Percentiles rank a stretch among this genome's conserved stretches.
These are phyloP conservation scores for Xenopus laevis DNA, from an alignment of 2,113 vertebrate species.

Conservation along the genomic window DNA sequence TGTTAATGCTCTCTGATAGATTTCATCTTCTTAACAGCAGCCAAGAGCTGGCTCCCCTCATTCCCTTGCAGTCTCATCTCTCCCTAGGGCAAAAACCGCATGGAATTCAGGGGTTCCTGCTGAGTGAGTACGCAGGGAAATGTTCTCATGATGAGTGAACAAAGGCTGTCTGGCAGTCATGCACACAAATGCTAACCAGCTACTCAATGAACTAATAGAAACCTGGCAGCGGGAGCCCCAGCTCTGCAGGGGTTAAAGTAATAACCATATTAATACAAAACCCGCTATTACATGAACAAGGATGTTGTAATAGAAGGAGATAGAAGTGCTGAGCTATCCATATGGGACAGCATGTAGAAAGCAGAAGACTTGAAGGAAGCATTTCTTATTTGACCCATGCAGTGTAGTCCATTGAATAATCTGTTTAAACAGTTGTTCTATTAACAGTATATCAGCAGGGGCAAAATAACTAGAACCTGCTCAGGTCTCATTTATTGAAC, in stretches of 20 bases:
- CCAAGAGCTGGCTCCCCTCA: conserved; percentile 28
- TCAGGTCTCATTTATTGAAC: too few species aligned
- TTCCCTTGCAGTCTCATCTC: conserved; percentile 25
- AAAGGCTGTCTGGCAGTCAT: conserved; percentile 30
- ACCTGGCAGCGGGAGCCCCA: background rate
- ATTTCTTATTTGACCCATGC: too few species aligned
- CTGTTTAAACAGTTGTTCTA: too few species aligned
- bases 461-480: too few species aligned
- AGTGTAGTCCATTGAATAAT: too few species aligned
- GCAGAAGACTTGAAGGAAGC: too few species aligned
- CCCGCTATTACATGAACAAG: background rate
- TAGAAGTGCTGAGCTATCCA: too few species aligned
- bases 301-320: background rate
- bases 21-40: conserved; percentile 40
- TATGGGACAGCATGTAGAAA: too few species aligned
- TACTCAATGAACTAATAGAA: background rate
- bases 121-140: conserved; percentile 23
- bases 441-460: too few species aligned
- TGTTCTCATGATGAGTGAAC: conserved; percentile 16
- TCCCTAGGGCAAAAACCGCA: conserved; percentile 33
- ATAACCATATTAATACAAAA: background rate
- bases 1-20: conserved; percentile 37
- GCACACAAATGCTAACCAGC: conserved; percentile 16
- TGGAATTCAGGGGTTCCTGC: conserved; percentile 24
- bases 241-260: background rate